Evolutionary conservation across 53 echinoderm and acorn worm species (phyloP).

Genomic region (Arbacia lixula): DNA sequence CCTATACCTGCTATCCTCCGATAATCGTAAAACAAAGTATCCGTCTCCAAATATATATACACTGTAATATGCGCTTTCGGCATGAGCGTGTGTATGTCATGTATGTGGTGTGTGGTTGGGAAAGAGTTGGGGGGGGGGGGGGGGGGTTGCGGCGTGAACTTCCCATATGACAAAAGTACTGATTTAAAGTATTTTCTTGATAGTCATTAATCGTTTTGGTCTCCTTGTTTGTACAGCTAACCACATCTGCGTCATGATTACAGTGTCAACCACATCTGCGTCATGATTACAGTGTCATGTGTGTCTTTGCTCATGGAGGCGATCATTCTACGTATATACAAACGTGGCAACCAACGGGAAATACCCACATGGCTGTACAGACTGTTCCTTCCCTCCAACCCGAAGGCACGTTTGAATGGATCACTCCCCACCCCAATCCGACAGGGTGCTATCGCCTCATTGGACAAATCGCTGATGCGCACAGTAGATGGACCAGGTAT

Average conservation of each 20-base stretch:
- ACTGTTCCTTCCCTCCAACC: not conserved
- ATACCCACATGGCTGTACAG: constrained; percentile 25
- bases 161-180: not conserved
- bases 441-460: too few relatives aligned
- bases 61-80: not conserved
- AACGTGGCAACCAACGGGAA: constrained; percentile 5
- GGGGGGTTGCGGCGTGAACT: too few relatives aligned
- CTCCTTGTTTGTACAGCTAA: not conserved
- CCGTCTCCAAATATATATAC: not conserved
- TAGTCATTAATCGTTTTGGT: not conserved
- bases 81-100: too few relatives aligned
- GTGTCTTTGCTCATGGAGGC: constrained; percentile 47
- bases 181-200: not conserved
- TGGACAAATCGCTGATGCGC: too few relatives aligned
- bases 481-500: too few relatives aligned
- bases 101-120: too few relatives aligned
- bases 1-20: too few relatives aligned
- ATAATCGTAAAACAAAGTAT: too few relatives aligned
- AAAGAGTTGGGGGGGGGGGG: too few relatives aligned
- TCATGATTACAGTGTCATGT: constrained; percentile 62
- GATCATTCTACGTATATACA: constrained; percentile 56
- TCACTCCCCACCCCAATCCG: too few relatives aligned
- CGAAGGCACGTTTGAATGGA: too few relatives aligned
- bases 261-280: constrained; percentile 51
- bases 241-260: constrained; percentile 15